Evolutionary conservation across 2,888 invertebrate species (phyloP), one percentile per base, ranked within the genome.

Genomic region (Parelbella ahira): DNA sequence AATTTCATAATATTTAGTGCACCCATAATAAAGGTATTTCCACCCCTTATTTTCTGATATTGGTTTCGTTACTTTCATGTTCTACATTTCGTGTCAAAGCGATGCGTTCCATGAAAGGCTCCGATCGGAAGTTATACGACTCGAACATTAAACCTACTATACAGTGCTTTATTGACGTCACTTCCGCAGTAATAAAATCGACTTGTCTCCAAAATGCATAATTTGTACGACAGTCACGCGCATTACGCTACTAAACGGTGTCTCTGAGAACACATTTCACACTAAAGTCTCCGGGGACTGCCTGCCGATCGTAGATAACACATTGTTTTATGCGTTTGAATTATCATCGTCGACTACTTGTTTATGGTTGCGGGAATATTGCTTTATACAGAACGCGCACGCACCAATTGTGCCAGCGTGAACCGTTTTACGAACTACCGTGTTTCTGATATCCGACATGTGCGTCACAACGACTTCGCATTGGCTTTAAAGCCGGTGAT

Each of bases 201-300:
- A 73, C 78, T 74, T 78, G 83, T 81, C 81, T 72, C 76, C 70
- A 65, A 84, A 84, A 84, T 78, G 86, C 81, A 86, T 84, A 82
- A 86, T 87, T 84, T 79, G 86, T 86, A 86, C 68, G 68, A 67
- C 68, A 80, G 86, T 83, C 86, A 86, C 86, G 84, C 83, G 83
- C 76, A 73, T 75, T 74, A 79, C 69, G 79, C 74, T 81, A 80
- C 84, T 86, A 87, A 86, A 87, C 77, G 83, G 84, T 86, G 84
- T 83, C 82, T 79, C 70, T 72, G 66, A 71, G 77, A 83, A 83
- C 80, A 84, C 84, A 83, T 83, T 87, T 84, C 82, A 86, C 84
- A 84, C 83, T 83, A 75, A 80, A 81, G 74, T 75, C 76, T 65
- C 67, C 65, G 59, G 69, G 77, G 76, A 69, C 72, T 68, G 75